Base-by-base conservation (phyloP, 2,113 vertebrate genomes). In the Dinomys branickii region DNA sequence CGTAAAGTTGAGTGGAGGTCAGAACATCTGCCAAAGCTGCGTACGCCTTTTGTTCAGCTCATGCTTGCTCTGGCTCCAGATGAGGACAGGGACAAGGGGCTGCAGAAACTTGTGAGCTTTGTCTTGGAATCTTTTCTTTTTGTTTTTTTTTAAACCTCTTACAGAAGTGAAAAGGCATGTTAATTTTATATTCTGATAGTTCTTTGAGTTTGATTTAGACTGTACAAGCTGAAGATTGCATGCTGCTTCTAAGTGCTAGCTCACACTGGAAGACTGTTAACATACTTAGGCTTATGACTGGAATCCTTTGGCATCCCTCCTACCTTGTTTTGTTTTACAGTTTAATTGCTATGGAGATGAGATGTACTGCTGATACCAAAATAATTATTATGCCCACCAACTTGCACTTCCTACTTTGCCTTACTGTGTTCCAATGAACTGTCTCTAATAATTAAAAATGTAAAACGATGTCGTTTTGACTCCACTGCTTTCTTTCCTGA, bases 371-470 rank as follows among this genome's bases (percentile, higher is more conserved):
- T 3, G 54, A 86, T 84, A 92, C 61, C 90, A 52, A 94, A 93
- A 96, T 91, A 89, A 97, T 97, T 97, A 97, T 94, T 97, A 54
- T 96, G 85, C 78, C 95, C 89, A 86, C 47, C 50, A 83, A 30
- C 80, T 92, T 59, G 19, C 61, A 88, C 94, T 98, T 80, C 56
- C 58, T 65, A 47, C 44, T 54, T 94, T 91, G 30, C 38, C 44
- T 81, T 92, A 56, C 4, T 78, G 30, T 33, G 10, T 85, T 52
- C 28, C 33, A 44, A 38, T 90, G 65, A 88, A 67, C 47, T 87
- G 59, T 86, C 16, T 86, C 63, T 54, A 93, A 50, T 20, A 63
- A 8, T 47, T 93, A 59, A 92, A 89, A 87, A 85, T 59, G 94
- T 44, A 93, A 91, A 81, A 86, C n/a, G 6, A 28, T 16, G 30